Conservation (phyloP, 2,888 invertebrate species). For the Dyspetes luteomarginatus region DNA sequence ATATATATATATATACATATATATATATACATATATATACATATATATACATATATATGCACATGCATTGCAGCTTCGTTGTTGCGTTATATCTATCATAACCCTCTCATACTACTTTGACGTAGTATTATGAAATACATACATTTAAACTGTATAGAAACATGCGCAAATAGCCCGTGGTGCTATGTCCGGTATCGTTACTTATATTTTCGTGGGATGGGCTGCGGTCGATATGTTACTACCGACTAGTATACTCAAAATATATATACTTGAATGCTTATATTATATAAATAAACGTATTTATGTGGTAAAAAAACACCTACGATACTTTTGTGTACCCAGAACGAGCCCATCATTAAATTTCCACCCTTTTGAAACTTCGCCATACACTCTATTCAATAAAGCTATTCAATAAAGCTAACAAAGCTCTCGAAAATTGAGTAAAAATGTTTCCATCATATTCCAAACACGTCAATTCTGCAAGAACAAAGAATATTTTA, state of each 20-base stretch:
- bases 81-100: background rate
- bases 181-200: conserved; percentile 60
- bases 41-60: too few species aligned
- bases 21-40: background rate
- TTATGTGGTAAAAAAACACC: background rate
- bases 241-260: conserved; percentile 49
- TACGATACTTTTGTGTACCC: background rate
- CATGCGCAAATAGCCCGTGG: conserved; percentile 51
- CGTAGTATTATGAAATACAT: conserved; percentile 3
- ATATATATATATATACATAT: too few species aligned
- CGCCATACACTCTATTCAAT: background rate
- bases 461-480: too few species aligned
- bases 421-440: too few species aligned
- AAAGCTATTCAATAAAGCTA: too few species aligned
- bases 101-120: conserved; percentile 9
- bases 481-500: too few species aligned
- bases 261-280: conserved; percentile 15
- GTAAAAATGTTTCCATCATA: too few species aligned
- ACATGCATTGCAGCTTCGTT: background rate
- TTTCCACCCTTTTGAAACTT: background rate
- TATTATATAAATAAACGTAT: background rate
- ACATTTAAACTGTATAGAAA: conserved; percentile 52
- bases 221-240: conserved; percentile 69
- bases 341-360: background rate
- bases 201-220: conserved; percentile 67